Conservation (phyloP, 2,113 vertebrate species). For the human region DNA sequence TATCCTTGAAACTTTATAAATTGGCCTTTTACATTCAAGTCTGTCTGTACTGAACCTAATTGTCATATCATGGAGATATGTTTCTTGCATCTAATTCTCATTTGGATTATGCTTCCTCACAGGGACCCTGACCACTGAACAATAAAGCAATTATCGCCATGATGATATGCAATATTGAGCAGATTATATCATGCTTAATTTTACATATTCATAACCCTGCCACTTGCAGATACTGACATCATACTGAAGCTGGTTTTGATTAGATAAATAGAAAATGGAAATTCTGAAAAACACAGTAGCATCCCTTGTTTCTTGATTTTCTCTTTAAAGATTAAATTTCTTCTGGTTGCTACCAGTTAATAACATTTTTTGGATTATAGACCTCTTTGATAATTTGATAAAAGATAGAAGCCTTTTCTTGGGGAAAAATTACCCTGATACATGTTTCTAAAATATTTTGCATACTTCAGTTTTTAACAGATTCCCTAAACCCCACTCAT, state of each 20-base stretch:
- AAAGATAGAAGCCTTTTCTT: neutral
- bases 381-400: neutral
- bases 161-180: constrained; percentile 51
- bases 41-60: neutral
- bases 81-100: constrained; percentile 28
- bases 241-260: constrained; percentile 55
- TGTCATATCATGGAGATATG: neutral
- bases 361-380: neutral
- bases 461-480: neutral
- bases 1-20: constrained; percentile 18
- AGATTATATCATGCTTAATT: constrained; percentile 68
- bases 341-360: neutral
- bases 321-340: neutral
- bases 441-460: neutral
- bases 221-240: constrained; percentile 65
- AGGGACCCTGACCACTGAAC: constrained; percentile 60
- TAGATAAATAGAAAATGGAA: constrained; percentile 60
- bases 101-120: constrained; percentile 46
- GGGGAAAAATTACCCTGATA: neutral
- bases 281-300: neutral
- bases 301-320: neutral
- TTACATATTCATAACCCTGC: constrained; percentile 71
- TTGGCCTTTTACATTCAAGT: neutral
- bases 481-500: neutral
- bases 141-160: constrained; percentile 62